These are phyloP conservation scores for Steatocranus sp. DNA, from an alignment of 2,797 vertebrate species.

Conservation along the genomic window DNA sequence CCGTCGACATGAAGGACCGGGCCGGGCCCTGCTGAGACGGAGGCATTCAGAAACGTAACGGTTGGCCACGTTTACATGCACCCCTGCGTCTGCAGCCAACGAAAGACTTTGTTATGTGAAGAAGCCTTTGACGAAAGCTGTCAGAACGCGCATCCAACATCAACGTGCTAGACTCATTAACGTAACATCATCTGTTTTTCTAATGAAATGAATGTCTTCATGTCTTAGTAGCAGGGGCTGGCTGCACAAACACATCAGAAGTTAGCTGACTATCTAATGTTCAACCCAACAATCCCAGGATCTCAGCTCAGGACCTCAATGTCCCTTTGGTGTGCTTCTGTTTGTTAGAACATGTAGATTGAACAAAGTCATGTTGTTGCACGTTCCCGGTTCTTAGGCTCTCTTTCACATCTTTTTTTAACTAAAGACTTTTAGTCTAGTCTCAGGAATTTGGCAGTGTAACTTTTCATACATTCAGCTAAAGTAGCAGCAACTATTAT, in stretches of 20 bases:
- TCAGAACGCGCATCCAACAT: background rate
- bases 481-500: background rate
- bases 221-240: background rate
- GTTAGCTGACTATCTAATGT: background rate
- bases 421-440: background rate
- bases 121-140: background rate
- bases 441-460: slow-evolving; percentile 41
- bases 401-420: background rate
- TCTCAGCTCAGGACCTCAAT: slow-evolving; percentile 37
- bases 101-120: background rate
- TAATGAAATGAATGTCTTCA: background rate
- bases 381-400: background rate
- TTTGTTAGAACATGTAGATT: background rate
- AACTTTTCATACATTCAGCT: background rate
- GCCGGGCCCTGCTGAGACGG: background rate
- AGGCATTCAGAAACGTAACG: slow-evolving; percentile 5
- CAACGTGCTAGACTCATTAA: background rate
- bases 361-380: background rate
- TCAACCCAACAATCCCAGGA: slow-evolving; percentile 15
- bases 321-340: background rate
- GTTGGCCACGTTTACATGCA: slow-evolving; percentile 43
- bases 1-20: background rate
- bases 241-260: background rate
- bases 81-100: background rate
- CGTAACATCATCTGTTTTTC: background rate